Evolutionary conservation across 2,888 invertebrate species (phyloP), one percentile per base, ranked within the genome.

Genomic region (Blastobasis lacticolella): DNA sequence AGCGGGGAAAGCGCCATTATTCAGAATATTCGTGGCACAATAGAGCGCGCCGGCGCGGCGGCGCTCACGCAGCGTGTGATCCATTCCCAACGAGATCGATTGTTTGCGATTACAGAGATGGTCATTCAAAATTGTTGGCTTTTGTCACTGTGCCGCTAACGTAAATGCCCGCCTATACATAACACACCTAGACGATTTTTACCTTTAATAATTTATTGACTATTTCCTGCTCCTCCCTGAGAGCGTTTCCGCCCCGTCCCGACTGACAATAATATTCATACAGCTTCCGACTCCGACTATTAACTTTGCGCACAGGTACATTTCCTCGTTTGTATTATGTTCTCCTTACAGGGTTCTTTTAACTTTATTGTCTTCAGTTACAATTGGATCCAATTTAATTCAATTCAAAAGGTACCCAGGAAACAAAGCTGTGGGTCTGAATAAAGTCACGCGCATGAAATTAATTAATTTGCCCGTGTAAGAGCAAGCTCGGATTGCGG

Each of bases 21-120:
- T 81, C 78, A 67, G 74, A 74, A 70, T 76, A 52, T 82, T 75
- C 74, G 52, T 72, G 74, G 73, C 63, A 85, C 83, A 85, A 86
- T 84, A 73, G 80, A 57, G 61, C 67, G 68, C 67, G 70, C 72
- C 63, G 23, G 23, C 23, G 73, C 69, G 58, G 66, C 69, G 70
- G 78, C 83, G 85, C 77, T 72, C 77, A 81, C 87, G 78, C 87
- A 86, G 85, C 86, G 76, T 84, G 83, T 78, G 84, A 79, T 76
- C 80, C 77, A 63, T 67, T 65, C 66, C 72, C 67, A 63, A 61
- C 62, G 68, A 74, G 73, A 77, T 74, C 78, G 75, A 86, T 85
- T 86, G 82, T 83, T 78, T 73, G 75, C 75, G 73, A 82, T 78
- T 74, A 68, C 69, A 64, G 67, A 66, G 69, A 75, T 70, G 74